phyloP scores from a whole-genome alignment of 1,140 invertebrate genomes.

The Chrysomallon squamiferum region DNA sequence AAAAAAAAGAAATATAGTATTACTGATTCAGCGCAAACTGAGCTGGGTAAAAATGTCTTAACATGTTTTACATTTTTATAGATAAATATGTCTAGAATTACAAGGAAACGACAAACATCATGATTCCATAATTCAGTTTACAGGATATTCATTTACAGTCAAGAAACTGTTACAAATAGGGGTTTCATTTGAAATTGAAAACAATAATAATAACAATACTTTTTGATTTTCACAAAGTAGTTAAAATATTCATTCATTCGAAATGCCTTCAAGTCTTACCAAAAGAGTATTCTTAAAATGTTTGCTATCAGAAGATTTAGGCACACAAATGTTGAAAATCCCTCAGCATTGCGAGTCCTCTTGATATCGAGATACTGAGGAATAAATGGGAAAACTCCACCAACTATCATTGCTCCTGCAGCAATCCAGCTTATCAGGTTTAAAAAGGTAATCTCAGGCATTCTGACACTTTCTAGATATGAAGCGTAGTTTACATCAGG shows the following conservation, averaged over 20 bases:
- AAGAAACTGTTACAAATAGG: no score
- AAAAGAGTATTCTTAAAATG: constrained; percentile 95
- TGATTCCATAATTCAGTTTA: no score
- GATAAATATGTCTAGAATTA: no score
- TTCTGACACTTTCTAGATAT: not conserved
- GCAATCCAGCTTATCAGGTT: constrained; percentile 37
- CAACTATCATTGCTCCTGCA: constrained; percentile 80
- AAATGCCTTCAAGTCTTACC: no score
- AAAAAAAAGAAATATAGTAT: not conserved
- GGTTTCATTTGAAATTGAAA: no score
- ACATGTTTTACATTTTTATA: no score
- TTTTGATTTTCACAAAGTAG: no score
- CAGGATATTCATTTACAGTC: no score
- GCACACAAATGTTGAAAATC: constrained; percentile 97
- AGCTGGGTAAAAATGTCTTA: no score
- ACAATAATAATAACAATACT: no score
- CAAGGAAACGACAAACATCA: no score
- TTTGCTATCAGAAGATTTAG: constrained; percentile 93
- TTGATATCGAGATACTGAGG: constrained; percentile 95
- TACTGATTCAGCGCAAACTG: not conserved
- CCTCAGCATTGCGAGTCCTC: constrained; percentile 85
- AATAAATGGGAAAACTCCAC: constrained; percentile 86
- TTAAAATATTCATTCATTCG: no score
- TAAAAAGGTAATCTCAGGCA: constrained; percentile 30
- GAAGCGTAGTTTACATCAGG: not conserved